Evolutionary conservation across 2,888 invertebrate species (phyloP).

Genomic region (Rhamnusium bicolor): DNA sequence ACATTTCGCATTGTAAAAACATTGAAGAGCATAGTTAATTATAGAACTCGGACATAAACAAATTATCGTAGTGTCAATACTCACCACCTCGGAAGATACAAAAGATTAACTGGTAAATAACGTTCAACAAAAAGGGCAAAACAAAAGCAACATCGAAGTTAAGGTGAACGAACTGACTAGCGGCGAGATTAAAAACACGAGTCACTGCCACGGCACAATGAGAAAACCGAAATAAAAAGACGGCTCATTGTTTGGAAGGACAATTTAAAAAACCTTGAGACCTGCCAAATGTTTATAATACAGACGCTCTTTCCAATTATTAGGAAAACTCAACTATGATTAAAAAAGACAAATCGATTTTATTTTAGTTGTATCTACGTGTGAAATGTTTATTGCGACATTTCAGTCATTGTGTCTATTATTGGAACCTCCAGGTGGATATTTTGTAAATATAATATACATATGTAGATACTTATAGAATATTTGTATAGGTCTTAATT

Average conservation of each 20-base stretch:
- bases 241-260: not conserved
- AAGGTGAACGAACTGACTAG: not conserved
- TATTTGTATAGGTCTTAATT: no score
- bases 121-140: constrained; percentile 1
- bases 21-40: no score
- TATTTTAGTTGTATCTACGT: not conserved
- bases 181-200: constrained; percentile 3
- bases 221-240: constrained; percentile 14
- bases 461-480: no score
- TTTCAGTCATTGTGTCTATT: not conserved
- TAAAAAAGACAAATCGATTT: not conserved
- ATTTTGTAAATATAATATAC: not conserved
- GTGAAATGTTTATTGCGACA: not conserved
- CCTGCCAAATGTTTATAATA: not conserved
- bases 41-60: not conserved
- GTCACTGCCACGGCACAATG: not conserved
- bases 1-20: no score
- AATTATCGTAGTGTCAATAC: not conserved
- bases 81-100: not conserved
- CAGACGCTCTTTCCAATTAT: not conserved
- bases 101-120: not conserved
- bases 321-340: not conserved
- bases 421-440: not conserved
- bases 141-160: constrained; percentile 4
- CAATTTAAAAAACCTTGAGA: constrained; percentile 2